Evolutionary conservation across 2,888 invertebrate species (phyloP), one percentile per base, ranked within the genome.

Genomic region (Drosophila cognata): DNA sequence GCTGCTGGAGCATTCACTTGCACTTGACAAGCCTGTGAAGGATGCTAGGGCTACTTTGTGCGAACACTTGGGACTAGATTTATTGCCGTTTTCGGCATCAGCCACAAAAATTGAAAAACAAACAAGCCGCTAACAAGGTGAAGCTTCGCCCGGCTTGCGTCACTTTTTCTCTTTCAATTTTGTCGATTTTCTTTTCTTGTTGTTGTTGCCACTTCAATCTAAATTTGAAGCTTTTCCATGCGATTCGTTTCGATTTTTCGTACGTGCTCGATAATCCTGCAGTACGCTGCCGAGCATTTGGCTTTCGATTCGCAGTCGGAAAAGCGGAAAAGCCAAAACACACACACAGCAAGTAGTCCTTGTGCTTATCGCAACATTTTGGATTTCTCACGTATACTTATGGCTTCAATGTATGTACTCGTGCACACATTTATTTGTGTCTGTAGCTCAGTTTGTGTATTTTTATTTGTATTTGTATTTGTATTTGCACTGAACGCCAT

Each of bases 71-170:
- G 81, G 75, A 76, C 82, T 62, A 87, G 85, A 86, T 86, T 86
- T 86, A 86, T 89, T 89, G 89, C 85, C 85, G 79, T 86, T 86
- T 89, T 86, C 77, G 88, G 76, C 89, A 78, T 73, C 77, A 82
- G 85, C 74, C n/a, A 67, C 67, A 82, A 86, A 85, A 86, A 86
- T 86, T 86, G 85, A 86, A 89, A 89, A 87, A 89, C 87, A 86
- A 86, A 86, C 85, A 86, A 84, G 87, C 84, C 84, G 89, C 85
- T 89, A 86, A 86, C 85, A 86, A 86, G 89, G 87, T 86, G 87
- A 79, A 84, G 78, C 78, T 78, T 74, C 61, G 66, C 59, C 59
- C 79, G 62, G 61, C 72, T 69, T 69, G 81, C 84, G 71, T 69
- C 88, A 82, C 58, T 81, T 81, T 70, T 70, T 64, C 60, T 18